A percentile compares a stretch with the other conserved stretches of the same genome.
Evolutionary conservation across 1,140 invertebrate genomes (phyloP).

Genomic region (Zaprionus inermis): DNA sequence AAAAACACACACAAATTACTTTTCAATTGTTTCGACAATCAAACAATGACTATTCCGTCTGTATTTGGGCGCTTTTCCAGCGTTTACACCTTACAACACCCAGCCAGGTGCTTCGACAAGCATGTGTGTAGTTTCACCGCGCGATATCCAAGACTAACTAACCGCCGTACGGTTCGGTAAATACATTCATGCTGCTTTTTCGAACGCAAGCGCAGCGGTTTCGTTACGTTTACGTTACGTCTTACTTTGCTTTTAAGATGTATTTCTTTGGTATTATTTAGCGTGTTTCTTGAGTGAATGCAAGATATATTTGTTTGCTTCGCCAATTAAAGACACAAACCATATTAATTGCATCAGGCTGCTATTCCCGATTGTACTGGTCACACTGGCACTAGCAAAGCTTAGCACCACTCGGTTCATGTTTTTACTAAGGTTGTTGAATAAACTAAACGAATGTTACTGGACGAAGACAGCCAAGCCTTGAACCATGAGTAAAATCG

Average conservation of each 20-base stretch:
- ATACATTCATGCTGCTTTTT: conserved; percentile 38
- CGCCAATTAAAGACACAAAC: not conserved
- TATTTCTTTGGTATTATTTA: conserved; percentile 22
- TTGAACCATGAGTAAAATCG: too few relatives aligned
- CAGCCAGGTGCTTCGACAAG: not conserved
- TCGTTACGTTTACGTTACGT: not conserved
- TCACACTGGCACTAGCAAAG: not conserved
- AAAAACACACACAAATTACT: not conserved
- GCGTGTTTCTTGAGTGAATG: not conserved
- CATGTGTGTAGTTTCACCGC: conserved; percentile 47
- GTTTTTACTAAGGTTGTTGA: not conserved
- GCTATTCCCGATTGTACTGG: not conserved
- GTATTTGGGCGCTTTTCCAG: not conserved
- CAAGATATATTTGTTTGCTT: too few relatives aligned
- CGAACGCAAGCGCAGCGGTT: conserved; percentile 23
- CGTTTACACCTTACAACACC: conserved; percentile 6
- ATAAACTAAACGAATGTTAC: not conserved
- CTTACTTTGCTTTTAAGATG: not conserved
- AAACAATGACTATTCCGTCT: conserved; percentile 22
- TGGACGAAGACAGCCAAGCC: too few relatives aligned
- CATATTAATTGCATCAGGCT: not conserved
- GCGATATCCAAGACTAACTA: conserved; percentile 47
- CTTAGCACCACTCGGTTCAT: not conserved
- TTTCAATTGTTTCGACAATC: conserved; percentile 14
- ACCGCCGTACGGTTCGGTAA: conserved; percentile 40